Percentiles rank a stretch among this genome's conserved stretches.
Evolutionary conservation across 2,113 vertebrate genomes (phyloP).

Genomic region (Aix galericulata): DNA sequence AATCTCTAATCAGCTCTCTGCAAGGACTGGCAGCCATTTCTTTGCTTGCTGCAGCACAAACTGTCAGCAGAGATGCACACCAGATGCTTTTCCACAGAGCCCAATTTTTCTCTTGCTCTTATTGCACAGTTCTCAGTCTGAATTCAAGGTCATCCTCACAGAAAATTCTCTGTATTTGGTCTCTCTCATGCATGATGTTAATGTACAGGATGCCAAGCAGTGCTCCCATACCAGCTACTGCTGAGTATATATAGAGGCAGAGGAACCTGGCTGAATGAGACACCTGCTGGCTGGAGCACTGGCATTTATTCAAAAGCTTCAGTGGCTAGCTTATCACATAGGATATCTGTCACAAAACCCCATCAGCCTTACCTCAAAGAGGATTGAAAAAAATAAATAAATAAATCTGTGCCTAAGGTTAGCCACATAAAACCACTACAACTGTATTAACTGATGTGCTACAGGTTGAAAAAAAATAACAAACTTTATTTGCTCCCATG

Average conservation of each 20-base stretch:
- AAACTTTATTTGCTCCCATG: neutral
- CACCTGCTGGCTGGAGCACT: neutral
- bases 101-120: neutral
- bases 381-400: neutral
- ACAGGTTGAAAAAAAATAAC: neutral
- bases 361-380: neutral
- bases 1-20: neutral
- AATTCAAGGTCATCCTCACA: neutral
- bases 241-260: neutral
- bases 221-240: neutral
- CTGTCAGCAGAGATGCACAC: conserved; percentile 12
- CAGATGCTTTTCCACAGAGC: conserved; percentile 29
- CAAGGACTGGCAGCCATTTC: neutral
- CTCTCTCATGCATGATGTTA: rapidly evolving
- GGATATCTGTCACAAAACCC: neutral
- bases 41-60: neutral
- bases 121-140: neutral
- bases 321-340: neutral
- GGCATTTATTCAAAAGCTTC: neutral
- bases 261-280: neutral
- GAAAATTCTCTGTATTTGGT: neutral
- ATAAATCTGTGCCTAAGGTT: neutral
- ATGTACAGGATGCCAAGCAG: neutral
- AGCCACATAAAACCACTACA: neutral
- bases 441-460: neutral